Evolutionary conservation across 2,113 vertebrate genomes (phyloP).

Genomic region (Hemichromis elongatus): DNA sequence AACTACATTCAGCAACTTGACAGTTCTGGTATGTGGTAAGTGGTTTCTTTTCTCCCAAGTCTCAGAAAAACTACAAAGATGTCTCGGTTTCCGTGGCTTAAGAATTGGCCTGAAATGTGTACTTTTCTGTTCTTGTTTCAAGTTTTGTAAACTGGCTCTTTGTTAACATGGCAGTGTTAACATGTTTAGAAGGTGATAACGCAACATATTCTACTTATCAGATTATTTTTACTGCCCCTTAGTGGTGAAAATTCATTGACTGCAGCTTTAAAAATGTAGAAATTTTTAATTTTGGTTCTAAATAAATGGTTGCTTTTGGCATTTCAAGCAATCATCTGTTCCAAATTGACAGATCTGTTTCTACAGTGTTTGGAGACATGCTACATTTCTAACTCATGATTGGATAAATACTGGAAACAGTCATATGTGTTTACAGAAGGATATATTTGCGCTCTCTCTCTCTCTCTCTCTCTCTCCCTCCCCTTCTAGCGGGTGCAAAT

Average conservation of each 20-base stretch:
- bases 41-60: background rate
- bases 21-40: background rate
- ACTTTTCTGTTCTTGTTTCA: background rate
- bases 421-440: constrained; percentile 20
- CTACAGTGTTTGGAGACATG: background rate
- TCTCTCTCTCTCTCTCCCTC: background rate
- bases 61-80: background rate
- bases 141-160: background rate
- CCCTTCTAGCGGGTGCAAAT: background rate
- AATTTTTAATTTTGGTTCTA: background rate
- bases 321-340: background rate
- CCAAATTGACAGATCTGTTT: background rate
- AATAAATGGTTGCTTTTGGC: background rate
- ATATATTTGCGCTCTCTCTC: constrained; percentile 20
- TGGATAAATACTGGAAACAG: constrained; percentile 13
- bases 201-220: background rate
- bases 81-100: background rate
- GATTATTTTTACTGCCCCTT: background rate
- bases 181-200: background rate
- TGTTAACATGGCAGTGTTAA: background rate
- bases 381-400: constrained; percentile 8
- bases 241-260: background rate
- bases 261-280: background rate
- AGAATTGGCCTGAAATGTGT: background rate
- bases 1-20: background rate